Conservation (phyloP, 2,888 invertebrate species). For the Acanthoscelides obtectus region DNA sequence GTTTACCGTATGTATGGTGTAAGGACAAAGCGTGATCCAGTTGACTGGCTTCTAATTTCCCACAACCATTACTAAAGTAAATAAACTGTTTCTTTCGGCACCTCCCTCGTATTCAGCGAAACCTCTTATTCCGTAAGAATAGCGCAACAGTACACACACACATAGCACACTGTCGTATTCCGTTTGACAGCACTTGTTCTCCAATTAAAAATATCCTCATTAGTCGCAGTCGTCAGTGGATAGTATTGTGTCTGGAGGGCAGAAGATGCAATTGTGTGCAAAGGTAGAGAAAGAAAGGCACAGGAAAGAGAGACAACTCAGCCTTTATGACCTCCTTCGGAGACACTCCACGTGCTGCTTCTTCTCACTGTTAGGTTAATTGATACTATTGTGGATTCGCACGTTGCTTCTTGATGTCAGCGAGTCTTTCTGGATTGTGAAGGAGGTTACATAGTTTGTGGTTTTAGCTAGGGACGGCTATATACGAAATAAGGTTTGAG, state of each 20-base stretch:
- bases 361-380: neutral
- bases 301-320: neutral
- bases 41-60: neutral
- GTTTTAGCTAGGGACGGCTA: too few species aligned
- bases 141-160: conserved; percentile 4
- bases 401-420: neutral
- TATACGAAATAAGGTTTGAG: too few species aligned
- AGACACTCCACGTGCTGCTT: neutral
- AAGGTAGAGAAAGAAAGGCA: neutral
- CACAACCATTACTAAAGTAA: neutral
- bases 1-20: too few species aligned
- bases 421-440: neutral
- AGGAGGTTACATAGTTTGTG: too few species aligned
- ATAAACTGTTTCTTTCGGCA: conserved; percentile 1
- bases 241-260: conserved; percentile 16
- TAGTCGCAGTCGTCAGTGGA: conserved; percentile 15
- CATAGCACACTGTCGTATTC: conserved; percentile 19
- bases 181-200: conserved; percentile 26
- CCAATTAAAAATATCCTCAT: conserved; percentile 28
- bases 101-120: neutral
- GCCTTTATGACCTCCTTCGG: neutral
- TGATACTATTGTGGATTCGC: neutral
- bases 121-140: neutral
- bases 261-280: conserved; percentile 17
- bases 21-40: too few species aligned